These are phyloP conservation scores for Stichopus horrens DNA, from an alignment of 53 echinoderm and acorn worm genomes.

Conservation along the genomic window DNA sequence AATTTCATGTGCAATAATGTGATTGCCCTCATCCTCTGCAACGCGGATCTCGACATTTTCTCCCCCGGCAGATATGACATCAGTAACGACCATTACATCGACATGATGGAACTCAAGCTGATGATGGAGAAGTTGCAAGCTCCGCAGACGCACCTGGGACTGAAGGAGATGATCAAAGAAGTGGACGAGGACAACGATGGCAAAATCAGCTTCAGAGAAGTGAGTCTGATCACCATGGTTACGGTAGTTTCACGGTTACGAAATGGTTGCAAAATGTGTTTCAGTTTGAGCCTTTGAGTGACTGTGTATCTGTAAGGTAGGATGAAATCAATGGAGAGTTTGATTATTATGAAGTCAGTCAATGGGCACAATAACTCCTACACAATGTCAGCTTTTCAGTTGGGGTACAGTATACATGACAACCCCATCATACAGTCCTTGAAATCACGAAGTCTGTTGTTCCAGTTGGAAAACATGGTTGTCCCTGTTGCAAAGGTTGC, in stretches of 20 bases:
- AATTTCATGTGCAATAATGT: no score
- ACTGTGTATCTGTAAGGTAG: background rate
- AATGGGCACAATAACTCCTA: no score
- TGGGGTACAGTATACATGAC: no score
- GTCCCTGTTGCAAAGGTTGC: no score
- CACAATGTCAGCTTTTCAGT: no score
- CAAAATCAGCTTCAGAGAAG: conserved; percentile 89
- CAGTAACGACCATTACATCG: conserved; percentile 71
- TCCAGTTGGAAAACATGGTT: no score
- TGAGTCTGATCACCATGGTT: conserved; percentile 23
- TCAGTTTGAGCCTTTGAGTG: background rate
- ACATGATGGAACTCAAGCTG: conserved; percentile 78
- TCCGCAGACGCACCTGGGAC: conserved; percentile 89
- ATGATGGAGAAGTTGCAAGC: conserved; percentile 97
- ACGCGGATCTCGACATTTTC: no score
- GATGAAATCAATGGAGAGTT: no score
- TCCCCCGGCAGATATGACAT: conserved; percentile 69
- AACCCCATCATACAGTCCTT: no score
- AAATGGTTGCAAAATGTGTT: background rate
- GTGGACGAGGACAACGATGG: conserved; percentile 88
- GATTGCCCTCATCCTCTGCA: no score
- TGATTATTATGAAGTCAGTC: no score
- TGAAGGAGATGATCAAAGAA: conserved; percentile 90
- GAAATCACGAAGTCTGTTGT: no score
- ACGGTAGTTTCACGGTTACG: background rate